phyloP scores from a whole-genome alignment of 2,888 invertebrate genomes.

The Caenorhabditis sp. region DNA sequence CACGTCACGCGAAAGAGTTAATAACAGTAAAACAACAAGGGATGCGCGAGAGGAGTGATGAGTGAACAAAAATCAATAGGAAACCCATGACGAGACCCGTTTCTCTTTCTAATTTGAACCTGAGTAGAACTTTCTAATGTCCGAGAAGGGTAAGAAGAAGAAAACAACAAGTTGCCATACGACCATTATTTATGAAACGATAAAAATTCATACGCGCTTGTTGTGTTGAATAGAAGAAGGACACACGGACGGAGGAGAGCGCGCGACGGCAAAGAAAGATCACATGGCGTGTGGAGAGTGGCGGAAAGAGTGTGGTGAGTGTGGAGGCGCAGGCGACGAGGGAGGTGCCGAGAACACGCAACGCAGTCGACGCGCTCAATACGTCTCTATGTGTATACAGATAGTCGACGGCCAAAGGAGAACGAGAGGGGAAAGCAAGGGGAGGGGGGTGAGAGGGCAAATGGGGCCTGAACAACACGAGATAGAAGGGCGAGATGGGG shows the following conservation, averaged over 20 bases:
- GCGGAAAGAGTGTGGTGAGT: neutral
- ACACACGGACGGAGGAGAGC: neutral
- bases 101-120: conserved; percentile 1
- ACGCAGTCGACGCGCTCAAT: conserved; percentile 20
- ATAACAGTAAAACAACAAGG: too few relatives aligned
- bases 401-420: conserved; percentile 5
- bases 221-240: neutral
- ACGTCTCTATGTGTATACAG: conserved; percentile 6
- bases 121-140: neutral
- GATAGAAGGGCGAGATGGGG: neutral
- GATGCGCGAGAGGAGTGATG: neutral
- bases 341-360: conserved; percentile 28
- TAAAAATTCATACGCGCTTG: conserved; percentile 27
- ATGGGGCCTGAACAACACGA: conserved; percentile 11
- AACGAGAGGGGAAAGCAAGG: neutral
- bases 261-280: conserved; percentile 9
- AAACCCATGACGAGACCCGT: neutral
- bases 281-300: conserved; percentile 12
- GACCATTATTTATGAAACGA: conserved; percentile 35
- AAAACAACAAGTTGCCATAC: conserved; percentile 33
- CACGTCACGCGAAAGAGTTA: neutral
- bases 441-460: neutral
- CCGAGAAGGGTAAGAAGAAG: neutral
- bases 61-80: neutral
- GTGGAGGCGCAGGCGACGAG: neutral